Percentiles rank a stretch among this genome's conserved stretches.
Evolutionary conservation across 1,140 invertebrate species (phyloP).

Genomic region (Magallana ariakensis): DNA sequence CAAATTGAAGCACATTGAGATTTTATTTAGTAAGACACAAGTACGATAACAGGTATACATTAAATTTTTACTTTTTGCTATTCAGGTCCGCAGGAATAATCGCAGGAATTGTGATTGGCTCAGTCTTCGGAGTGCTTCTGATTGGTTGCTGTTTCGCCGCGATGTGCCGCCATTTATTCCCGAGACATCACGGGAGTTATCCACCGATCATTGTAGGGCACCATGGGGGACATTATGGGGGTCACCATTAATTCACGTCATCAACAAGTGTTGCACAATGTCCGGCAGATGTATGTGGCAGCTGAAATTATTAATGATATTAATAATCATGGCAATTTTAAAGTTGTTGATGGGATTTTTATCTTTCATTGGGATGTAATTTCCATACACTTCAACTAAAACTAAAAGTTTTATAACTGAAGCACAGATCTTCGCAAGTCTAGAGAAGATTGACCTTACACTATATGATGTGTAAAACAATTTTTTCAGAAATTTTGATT

Average conservation of each 20-base stretch:
- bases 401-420: no score
- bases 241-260: neutral
- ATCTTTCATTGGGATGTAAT: no score
- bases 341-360: no score
- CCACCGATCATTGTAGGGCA: slow-evolving; percentile 5
- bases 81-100: slow-evolving; percentile 4
- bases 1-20: no score
- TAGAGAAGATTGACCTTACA: no score
- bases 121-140: neutral
- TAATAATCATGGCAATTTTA: no score
- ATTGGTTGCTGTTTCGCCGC: neutral
- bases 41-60: no score
- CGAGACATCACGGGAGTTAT: neutral
- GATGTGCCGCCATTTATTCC: neutral
- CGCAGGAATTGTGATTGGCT: neutral
- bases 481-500: no score
- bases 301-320: neutral
- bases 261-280: neutral
- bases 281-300: neutral
- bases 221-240: neutral
- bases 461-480: no score
- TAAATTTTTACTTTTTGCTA: neutral
- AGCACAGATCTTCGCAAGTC: no score
- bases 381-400: no score
- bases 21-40: no score